Evolutionary conservation across 2,113 vertebrate genomes (phyloP), one percentile per base, ranked within the genome.

Genomic region (Vulpes lagopus): DNA sequence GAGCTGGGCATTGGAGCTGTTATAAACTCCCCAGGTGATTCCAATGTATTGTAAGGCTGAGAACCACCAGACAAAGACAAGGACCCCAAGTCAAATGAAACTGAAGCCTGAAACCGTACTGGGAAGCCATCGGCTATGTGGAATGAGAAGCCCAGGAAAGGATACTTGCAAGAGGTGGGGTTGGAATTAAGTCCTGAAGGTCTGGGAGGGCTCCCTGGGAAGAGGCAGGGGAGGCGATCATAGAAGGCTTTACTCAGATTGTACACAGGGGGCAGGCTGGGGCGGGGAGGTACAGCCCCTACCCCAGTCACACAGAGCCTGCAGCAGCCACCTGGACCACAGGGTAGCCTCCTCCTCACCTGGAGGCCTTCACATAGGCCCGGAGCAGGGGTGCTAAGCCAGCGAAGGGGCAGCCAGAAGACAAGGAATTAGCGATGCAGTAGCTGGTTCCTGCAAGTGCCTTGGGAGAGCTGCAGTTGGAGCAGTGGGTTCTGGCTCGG

Each of bases 381-480:
- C 32, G 49, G 60, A 65, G 32, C 79, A 5, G 6, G n/a, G 43
- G 55, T n/a, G 73, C 51, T n/a, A 30, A 76, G 25, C 17, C 19
- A 64, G 62, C 15, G n/a, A 82, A 85, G 51, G 12, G 10, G 62
- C 65, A 78, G 62, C 49, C 49, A 76, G 32, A 91, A 22, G 57
- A 30, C 4, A 1, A 17, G 32, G 62, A 35, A 64, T 78, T 14
- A 32, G 43, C 1, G 2, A 11, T 1, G 0, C 5, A 19, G 55
- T 71, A 79, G 74, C 69, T 87, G 22, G 3, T 38, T 80, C 51
- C 78, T 30, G 16, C 57, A 57, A 71, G 11, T 20, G 60, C 7
- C 20, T 51, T 10, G 14, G 1, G 9, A 1, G 1, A 23, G 51
- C 38, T 4, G 1, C 23, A 51, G 57, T 73, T 3, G 1, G 27